Evolutionary conservation across 2,888 invertebrate species (phyloP).

Genomic region (Autographa gamma): DNA sequence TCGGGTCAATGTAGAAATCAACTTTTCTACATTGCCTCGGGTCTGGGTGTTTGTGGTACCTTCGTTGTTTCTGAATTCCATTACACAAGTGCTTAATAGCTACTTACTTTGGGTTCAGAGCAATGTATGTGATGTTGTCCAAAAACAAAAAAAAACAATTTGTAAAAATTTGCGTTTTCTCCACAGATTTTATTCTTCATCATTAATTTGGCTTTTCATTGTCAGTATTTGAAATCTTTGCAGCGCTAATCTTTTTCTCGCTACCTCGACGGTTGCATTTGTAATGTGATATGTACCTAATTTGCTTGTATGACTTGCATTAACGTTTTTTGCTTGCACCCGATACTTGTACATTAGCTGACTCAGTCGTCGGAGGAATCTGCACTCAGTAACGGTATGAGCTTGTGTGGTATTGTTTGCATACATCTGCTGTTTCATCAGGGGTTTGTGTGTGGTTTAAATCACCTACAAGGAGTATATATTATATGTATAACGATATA

Average conservation of each 20-base stretch:
- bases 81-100: too few species aligned
- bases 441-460: slow-evolving; percentile 18
- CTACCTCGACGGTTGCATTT: slow-evolving; percentile 33
- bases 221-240: slow-evolving; percentile 14
- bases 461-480: background rate
- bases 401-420: slow-evolving; percentile 27
- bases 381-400: slow-evolving; percentile 47
- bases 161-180: too few species aligned
- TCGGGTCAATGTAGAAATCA: too few species aligned
- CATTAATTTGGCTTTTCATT: slow-evolving; percentile 18
- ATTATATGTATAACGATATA: background rate
- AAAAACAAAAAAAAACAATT: too few species aligned
- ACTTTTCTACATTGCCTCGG: too few species aligned
- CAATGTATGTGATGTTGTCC: too few species aligned
- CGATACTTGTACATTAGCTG: slow-evolving; percentile 73
- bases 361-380: slow-evolving; percentile 65
- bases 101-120: too few species aligned
- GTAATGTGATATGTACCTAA: slow-evolving; percentile 62
- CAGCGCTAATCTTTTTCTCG: slow-evolving; percentile 22
- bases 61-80: too few species aligned
- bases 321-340: slow-evolving; percentile 66
- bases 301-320: slow-evolving; percentile 75
- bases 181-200: too few species aligned
- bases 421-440: slow-evolving; percentile 16
- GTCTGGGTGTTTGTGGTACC: too few species aligned